Evolutionary conservation across 2,113 vertebrate species (phyloP).

Genomic region (Suricata suricatta): DNA sequence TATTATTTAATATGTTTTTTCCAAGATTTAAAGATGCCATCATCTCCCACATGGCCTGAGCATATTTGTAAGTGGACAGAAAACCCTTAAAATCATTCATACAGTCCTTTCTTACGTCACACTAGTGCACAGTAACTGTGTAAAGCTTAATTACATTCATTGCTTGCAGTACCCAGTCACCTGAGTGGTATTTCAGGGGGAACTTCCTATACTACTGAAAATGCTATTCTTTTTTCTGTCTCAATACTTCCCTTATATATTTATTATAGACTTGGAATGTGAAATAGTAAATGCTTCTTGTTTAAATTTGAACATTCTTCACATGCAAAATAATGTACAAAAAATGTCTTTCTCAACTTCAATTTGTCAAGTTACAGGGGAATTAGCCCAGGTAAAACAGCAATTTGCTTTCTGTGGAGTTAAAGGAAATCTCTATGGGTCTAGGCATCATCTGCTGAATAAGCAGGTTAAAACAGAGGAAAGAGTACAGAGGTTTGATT

Average conservation of each 20-base stretch:
- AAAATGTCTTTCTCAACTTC: background rate
- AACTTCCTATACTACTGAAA: background rate
- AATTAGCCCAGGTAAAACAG: background rate
- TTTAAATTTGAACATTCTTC: constrained; percentile 36
- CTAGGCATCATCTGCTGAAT: background rate
- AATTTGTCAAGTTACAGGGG: background rate
- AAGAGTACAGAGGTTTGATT: background rate
- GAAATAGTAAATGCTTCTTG: background rate
- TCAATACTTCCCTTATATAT: background rate
- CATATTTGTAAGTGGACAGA: background rate
- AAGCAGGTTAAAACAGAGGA: background rate
- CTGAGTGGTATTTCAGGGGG: background rate
- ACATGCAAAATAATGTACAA: background rate
- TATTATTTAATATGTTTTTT: background rate
- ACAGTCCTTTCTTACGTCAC: background rate
- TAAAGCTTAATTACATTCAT: background rate
- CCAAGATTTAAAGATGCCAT: background rate
- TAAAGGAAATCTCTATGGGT: background rate
- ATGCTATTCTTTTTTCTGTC: background rate
- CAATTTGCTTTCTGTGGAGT: constrained; percentile 3
- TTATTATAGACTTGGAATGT: background rate
- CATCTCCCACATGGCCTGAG: background rate
- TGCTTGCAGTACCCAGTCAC: background rate
- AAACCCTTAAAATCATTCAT: background rate
- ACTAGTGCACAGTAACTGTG: background rate